Evolutionary conservation across 2,113 vertebrate species (phyloP), one percentile per base, ranked within the genome.

Genomic region (Copsychus sechellarum): DNA sequence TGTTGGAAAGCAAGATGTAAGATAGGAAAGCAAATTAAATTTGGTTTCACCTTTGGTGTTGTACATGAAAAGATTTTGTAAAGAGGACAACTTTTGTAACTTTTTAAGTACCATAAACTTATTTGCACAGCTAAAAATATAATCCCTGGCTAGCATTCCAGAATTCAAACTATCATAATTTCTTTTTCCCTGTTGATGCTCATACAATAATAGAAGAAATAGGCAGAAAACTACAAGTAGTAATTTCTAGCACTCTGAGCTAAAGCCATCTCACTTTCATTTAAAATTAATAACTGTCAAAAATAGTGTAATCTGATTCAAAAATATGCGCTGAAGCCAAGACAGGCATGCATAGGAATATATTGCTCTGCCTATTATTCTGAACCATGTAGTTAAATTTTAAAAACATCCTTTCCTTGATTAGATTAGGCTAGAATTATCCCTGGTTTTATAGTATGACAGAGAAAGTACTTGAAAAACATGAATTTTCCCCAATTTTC

Each of bases 231-330:
- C 43, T 50, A 12, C 31, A 40, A 74, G 28, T 7, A 74, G 14
- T 45, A 34, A 80, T 82, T 96, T 85, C 80, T 73, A 91, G 36
- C n/a, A 83, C 24, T 86, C 19, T 1, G 45, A 53, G 40, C 53
- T 83, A 86, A 76, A 80, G 25, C 34, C 51, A 51, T 50, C 42
- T 83, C 50, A 29, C 54, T 83, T 57, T 94, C 64, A 86, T 90
- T 94, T 65, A 84, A 80, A 93, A 95, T 82, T 78, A 79, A 85
- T 80, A 93, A 67, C 66, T 94, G 71, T 69, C 83, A 86, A 86
- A 94, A 92, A 47, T 36, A 85, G 21, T 38, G 24, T 66, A 73
- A 78, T 54, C 76, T 94, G 85, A 90, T 80, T 86, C 5, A 57
- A 62, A 83, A 74, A 54, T 87, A 90, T 50, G 48, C 0, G 0